A percentile compares a stretch with the other conserved stretches of the same genome.
These are phyloP conservation scores for Sebastes melanostomus DNA, from an alignment of 2,797 vertebrate species.

Conservation along the genomic window DNA sequence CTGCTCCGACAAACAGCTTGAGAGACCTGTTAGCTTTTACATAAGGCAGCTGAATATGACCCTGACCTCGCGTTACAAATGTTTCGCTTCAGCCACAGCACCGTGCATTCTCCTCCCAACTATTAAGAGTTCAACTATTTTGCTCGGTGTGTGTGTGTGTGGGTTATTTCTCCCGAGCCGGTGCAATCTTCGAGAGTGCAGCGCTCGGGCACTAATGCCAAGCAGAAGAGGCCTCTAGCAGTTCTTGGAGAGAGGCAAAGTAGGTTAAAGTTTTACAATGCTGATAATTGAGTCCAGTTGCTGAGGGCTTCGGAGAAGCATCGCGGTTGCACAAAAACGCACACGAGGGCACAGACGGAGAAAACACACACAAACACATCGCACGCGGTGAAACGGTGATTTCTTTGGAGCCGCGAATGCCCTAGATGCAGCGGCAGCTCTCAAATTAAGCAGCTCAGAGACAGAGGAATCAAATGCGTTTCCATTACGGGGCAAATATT, in stretches of 20 bases:
- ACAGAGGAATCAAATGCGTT: constrained; percentile 76
- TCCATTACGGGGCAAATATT: constrained; percentile 76
- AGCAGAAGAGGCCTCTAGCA: constrained; percentile 44
- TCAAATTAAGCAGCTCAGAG: constrained; percentile 73
- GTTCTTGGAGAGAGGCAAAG: constrained; percentile 55
- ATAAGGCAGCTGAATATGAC: constrained; percentile 19
- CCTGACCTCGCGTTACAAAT: constrained; percentile 40
- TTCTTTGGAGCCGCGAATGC: constrained; percentile 43
- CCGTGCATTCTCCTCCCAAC: constrained; percentile 1
- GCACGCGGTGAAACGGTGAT: constrained; percentile 21
- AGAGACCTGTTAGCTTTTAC: constrained; percentile 45
- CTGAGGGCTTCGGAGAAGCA: constrained; percentile 48
- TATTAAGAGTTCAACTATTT: constrained; percentile 16
- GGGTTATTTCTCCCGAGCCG: constrained; percentile 5
- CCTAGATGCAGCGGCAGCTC: constrained; percentile 44
- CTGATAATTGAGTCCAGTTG: constrained; percentile 64
- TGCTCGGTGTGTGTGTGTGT: neutral
- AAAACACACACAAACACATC: constrained; percentile 15
- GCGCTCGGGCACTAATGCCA: constrained; percentile 7
- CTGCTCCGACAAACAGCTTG: constrained; percentile 37
- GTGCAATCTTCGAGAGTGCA: neutral
- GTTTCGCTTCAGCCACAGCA: neutral
- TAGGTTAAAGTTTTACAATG: constrained; percentile 61
- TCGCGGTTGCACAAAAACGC: constrained; percentile 34
- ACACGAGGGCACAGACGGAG: constrained; percentile 38